phyloP scores from a whole-genome alignment of 2,797 vertebrate genomes.

The Diglossa cyanea region DNA sequence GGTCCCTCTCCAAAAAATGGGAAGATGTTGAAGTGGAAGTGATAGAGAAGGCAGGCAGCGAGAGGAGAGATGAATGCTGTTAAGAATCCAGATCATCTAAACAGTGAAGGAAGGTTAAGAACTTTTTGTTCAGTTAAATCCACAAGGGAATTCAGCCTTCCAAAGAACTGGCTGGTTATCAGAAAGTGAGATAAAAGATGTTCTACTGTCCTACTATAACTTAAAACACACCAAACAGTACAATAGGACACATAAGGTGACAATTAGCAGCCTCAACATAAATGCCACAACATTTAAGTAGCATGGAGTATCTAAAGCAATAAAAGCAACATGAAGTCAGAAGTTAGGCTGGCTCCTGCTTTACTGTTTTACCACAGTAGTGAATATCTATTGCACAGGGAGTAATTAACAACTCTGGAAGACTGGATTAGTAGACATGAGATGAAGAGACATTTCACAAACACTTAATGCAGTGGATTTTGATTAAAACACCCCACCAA shows the following conservation, averaged over 20 bases:
- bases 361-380: neutral
- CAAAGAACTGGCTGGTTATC: fast-evolving
- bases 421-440: neutral
- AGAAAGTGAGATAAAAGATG: neutral
- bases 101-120: neutral
- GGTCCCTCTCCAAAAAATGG: neutral
- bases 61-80: neutral
- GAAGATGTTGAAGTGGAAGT: neutral
- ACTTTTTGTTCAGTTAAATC: neutral
- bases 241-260: neutral
- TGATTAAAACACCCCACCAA: neutral
- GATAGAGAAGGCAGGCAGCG: fast-evolving
- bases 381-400: neutral
- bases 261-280: neutral
- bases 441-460: neutral
- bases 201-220: neutral
- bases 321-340: neutral
- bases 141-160: neutral
- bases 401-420: neutral
- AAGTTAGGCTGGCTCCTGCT: neutral
- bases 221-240: neutral
- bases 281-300: neutral
- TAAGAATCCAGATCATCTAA: neutral
- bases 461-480: neutral
- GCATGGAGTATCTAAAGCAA: neutral